Evolutionary conservation across 2,113 vertebrate species (phyloP), one percentile per base, ranked within the genome.

Genomic region (Lagenorhynchus albirostris): DNA sequence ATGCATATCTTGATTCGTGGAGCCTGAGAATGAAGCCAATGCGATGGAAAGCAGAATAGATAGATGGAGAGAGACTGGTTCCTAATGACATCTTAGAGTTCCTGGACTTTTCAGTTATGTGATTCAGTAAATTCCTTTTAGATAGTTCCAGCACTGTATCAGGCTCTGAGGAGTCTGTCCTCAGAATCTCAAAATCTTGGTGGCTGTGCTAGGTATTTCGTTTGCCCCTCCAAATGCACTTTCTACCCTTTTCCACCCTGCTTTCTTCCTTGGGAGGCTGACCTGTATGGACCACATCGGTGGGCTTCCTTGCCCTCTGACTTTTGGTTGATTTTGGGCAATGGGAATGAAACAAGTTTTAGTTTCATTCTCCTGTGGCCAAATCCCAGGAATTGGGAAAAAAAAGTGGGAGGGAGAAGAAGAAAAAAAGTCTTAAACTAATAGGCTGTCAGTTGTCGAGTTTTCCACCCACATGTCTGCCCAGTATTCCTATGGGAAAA

Each of bases 321-420:
- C 29, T 81, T 91, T 87, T 93, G 58, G 38, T 2, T 93, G 25
- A 18, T 18, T 95, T 96, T 93, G 80, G 65, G 12, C 17, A 86
- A 62, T 81, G 67, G 89, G 14, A 86, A 89, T 74, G 44, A 93
- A 96, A 94, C 25, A 85, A 81, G 41, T 94, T 96, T 96, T 77
- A 95, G 62, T 95, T 96, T 97, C 26, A 88, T 63, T 63, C 71
- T 94, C 44, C 33, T 84, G n/a, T 95, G 79, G n/a, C 50, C 85
- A 70, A 96, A 85, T n/a, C 74, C 38, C 60, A 91, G 79, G 60
- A 84, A 41, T 68, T 6, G n/a, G 71, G 76, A 83, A 65, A 44
- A 31, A 68, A 50, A 80, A 63, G 21, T 67, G 41, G 33, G 29
- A 58, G 31, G 6, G 33, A 14, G 67, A 47, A 18, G 53, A 31